A percentile compares a stretch with the other conserved stretches of the same genome.
Conservation (phyloP, 2,113 vertebrate species). For the Suricata suricatta region DNA sequence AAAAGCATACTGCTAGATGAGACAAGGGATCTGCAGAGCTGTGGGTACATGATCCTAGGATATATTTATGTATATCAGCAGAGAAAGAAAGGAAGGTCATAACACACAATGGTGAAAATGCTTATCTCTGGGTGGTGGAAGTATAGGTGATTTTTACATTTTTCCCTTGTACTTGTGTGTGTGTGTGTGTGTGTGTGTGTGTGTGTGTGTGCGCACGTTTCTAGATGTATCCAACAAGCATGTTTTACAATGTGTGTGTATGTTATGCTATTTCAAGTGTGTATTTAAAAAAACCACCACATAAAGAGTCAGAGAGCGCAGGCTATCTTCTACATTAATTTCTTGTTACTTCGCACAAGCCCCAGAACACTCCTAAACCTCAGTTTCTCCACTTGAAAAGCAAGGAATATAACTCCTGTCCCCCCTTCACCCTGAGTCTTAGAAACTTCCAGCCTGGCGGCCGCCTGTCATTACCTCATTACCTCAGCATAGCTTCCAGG, state of each 20-base stretch:
- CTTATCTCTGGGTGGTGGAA: not conserved
- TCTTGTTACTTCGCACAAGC: not conserved
- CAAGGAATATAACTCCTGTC: not conserved
- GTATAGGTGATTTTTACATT: not conserved
- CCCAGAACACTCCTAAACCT: not conserved
- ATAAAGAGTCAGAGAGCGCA: not conserved
- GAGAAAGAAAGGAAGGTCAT: not conserved
- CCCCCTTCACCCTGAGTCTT: not conserved
- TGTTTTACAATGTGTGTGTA: not conserved
- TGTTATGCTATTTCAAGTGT: not conserved
- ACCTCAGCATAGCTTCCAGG: not conserved
- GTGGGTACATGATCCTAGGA: not conserved
- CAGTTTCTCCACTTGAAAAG: not conserved
- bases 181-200: not conserved
- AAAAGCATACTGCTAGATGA: not conserved
- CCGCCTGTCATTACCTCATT: no score
- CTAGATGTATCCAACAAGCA: not conserved
- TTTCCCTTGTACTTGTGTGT: not conserved
- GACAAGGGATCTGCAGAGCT: not conserved
- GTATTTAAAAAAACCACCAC: not conserved
- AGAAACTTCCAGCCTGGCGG: not conserved
- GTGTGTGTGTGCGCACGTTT: not conserved
- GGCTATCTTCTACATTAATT: not conserved
- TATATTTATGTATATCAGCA: not conserved
- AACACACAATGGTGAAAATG: not conserved